A percentile compares a stretch with the other conserved stretches of the same genome.
These are phyloP conservation scores for Ceryle rudis DNA, from an alignment of 2,797 vertebrate genomes.

Conservation along the genomic window DNA sequence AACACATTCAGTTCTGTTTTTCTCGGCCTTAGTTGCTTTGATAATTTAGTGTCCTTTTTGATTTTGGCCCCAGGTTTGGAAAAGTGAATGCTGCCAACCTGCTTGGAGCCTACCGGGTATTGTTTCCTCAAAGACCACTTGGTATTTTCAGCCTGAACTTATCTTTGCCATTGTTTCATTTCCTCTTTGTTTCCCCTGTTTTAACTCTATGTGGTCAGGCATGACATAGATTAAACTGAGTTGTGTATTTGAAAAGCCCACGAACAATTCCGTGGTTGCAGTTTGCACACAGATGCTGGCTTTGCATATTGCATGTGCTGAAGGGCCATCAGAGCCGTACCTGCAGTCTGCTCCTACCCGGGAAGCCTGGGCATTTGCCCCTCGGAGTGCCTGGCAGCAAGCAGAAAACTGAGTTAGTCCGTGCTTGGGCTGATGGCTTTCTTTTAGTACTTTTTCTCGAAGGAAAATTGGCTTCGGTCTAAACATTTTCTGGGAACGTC, in stretches of 20 bases:
- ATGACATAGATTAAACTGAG: not conserved
- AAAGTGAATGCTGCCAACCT: constrained; percentile 48
- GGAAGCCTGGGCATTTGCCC: not conserved
- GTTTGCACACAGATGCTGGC: not conserved
- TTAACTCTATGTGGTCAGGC: constrained; percentile 39
- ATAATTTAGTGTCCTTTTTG: not conserved
- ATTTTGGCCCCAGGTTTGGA: constrained; percentile 22
- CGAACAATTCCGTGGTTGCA: not conserved
- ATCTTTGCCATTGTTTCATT: constrained; percentile 56
- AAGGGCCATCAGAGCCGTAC: not conserved
- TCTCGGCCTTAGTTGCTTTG: not conserved
- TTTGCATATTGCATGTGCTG: not conserved
- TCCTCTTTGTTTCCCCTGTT: constrained; percentile 47
- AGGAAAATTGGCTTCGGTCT: constrained; percentile 46
- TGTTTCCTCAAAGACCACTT: constrained; percentile 37
- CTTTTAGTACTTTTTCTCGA: not conserved
- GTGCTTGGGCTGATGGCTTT: not conserved
- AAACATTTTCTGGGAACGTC: not conserved
- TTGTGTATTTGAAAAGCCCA: not conserved
- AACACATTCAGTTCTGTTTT: constrained; percentile 2
- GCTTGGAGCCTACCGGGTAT: constrained; percentile 12
- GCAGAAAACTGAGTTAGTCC: not conserved
- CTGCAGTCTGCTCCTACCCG: not conserved
- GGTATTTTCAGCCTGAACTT: constrained; percentile 51
- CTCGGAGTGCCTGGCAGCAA: constrained; percentile 5